Evolutionary conservation across 1,140 invertebrate species (phyloP), one percentile per base, ranked within the genome.

Genomic region (Acromyrmex echinatior): DNA sequence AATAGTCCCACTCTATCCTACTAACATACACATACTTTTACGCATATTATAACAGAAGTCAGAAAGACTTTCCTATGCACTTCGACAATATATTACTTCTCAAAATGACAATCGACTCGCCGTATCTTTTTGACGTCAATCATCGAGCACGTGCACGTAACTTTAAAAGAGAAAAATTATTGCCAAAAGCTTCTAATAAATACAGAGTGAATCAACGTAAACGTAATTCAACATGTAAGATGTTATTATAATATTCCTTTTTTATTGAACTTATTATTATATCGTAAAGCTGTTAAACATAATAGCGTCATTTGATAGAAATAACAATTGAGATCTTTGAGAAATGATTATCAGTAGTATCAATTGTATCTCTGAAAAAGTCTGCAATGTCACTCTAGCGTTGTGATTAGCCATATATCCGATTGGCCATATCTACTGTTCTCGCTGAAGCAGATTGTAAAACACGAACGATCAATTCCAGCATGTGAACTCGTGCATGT

Each of bases 81-180:
- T 87, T 84, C 60, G 39, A 88, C 73, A 65, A 56, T 87, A 63
- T 86, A 66, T 87, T 88, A 88, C 86, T 84, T 74, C 68, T 82
- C 16, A 35, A 16, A 74, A 84, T 68, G 78, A 35, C 85, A 66
- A 87, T 89, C 85, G 88, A 81, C 82, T 65, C 82, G 60, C n/a
- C 60, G 82, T 74, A 84, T 84, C 56, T 28, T 63, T 74, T 45
- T 14, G 56, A 39, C 70, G 63, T 79, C 62, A 56, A 86, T 79
- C 60, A 10, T 28, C 49, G 78, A 80, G 21, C 18, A 14, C 51
- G 49, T 70, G 56, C 53, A 49, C 25, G 14, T 62, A 10, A 6
- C 21, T 16, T 74, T 62, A 12, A 35, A 82, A 74, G n/a, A 74
- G 28, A 73, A 71, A 79, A 28, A n/a, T 49, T 65, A 2, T 71